Base-by-base conservation (phyloP, 2,113 vertebrate species). In the Sprattus sprattus region DNA sequence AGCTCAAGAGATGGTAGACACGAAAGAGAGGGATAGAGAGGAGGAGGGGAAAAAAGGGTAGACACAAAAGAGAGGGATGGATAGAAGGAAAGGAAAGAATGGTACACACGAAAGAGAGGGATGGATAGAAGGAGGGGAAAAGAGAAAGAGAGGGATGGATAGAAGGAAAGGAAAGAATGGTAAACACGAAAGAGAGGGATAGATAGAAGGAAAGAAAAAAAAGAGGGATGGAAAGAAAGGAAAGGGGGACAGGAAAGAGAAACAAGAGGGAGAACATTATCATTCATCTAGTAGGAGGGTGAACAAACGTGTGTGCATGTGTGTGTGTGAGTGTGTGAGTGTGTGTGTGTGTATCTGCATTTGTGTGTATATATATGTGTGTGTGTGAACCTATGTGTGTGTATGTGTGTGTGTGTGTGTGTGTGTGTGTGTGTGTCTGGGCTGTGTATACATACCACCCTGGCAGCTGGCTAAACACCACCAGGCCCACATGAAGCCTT, bases 381-480 rank as follows among this genome's bases (percentile, higher is more conserved):
- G n/a, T 28, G 7, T 71, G 25, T 71, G 64, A 2, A 13, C 7
- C 1, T 71, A 13, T 71, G 64, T 71, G 25, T 71, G 64, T 71
- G 6, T 71, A 9, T 25, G n/a, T 71, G 6, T 71, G 25, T 71
- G 64, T 71, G 64, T 71, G 25, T 71, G 64, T 71, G 64, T 71
- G 64, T 71, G 64, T 71, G 64, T 32, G n/a, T 71, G 64, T 71
- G 64, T 71, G 64, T 71, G 25, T 71, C n/a, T 71, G 64, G n/a
- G 45, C 78, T 85, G 82, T 92, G 91, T 93, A 91, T 92, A 93
- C 91, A 92, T 90, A 91, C 88, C 91, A 90, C 86, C 83, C 88
- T 85, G 90, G 90, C 88, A 91, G 88, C 86, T 75, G 52, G 81
- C 83, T 91, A 89, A 92, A 89, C 86, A 87, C 84, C 85, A 84